These are phyloP conservation scores for Eupithecia inturbata DNA, from an alignment of 2,888 invertebrate genomes.

Conservation along the genomic window DNA sequence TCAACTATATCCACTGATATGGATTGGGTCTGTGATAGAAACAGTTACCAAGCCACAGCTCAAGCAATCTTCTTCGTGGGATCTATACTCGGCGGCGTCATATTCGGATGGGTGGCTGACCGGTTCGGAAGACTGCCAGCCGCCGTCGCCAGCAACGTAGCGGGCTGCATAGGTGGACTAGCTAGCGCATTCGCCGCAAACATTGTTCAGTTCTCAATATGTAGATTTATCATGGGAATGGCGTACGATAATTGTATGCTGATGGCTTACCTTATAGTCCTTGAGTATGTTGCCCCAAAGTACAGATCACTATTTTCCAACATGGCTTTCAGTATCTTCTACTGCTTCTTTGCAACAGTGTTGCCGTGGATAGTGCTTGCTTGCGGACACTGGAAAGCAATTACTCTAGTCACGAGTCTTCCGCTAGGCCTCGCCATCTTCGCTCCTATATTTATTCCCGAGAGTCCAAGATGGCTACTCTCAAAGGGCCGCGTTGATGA, in stretches of 20 bases:
- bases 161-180: conserved; percentile 61
- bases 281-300: conserved; percentile 67
- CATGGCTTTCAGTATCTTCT: conserved; percentile 63
- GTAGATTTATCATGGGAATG: conserved; percentile 66
- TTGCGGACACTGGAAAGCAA: conserved; percentile 64
- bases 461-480: conserved; percentile 67
- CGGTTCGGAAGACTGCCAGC: conserved; percentile 66
- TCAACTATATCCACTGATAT: conserved; percentile 65
- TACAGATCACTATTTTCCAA: conserved; percentile 65
- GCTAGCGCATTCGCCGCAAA: conserved; percentile 58
- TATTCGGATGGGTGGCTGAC: conserved; percentile 65
- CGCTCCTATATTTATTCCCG: conserved; percentile 60
- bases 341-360: conserved; percentile 53
- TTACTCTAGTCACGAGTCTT: conserved; percentile 63
- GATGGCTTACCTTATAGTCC: conserved; percentile 63
- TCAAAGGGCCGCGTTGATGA: conserved; percentile 64
- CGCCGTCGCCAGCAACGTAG: conserved; percentile 54
- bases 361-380: conserved; percentile 64
- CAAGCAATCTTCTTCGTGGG: conserved; percentile 67
- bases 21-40: conserved; percentile 67
- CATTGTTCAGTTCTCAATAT: conserved; percentile 57
- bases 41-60: conserved; percentile 67
- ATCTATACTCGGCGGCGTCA: conserved; percentile 61
- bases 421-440: conserved; percentile 59
- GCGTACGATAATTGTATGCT: conserved; percentile 67